phyloP scores from a whole-genome alignment of 2,888 invertebrate species.

The Perizoma flavofasciatum region DNA sequence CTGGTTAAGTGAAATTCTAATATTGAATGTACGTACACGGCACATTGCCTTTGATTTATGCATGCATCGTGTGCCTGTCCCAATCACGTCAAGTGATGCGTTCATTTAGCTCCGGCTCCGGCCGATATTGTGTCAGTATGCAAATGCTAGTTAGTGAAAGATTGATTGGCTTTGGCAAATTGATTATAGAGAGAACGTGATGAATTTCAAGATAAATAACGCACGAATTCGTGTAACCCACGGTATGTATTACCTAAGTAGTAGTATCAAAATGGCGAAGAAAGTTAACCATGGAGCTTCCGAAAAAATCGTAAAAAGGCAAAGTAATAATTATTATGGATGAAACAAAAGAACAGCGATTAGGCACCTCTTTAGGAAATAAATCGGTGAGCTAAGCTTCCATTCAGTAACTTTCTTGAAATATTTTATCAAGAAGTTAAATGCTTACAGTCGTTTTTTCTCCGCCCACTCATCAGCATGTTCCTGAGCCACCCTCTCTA shows the following conservation, averaged over 20 bases:
- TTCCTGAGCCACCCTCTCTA: constrained; percentile 60
- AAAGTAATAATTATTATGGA: no score
- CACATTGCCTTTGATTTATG: constrained; percentile 35
- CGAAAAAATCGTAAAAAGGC: no score
- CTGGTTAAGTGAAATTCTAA: constrained; percentile 7
- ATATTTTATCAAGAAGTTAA: no score
- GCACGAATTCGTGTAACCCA: no score
- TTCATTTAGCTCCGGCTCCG: constrained; percentile 12
- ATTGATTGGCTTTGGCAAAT: constrained; percentile 16
- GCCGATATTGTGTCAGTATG: constrained; percentile 19
- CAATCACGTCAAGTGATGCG: constrained; percentile 31
- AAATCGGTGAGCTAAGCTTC: no score
- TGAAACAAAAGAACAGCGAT: no score
- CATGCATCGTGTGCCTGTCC: constrained; percentile 34
- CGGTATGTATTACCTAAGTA: no score
- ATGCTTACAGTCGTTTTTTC: constrained; percentile 61
- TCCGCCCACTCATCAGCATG: constrained; percentile 71
- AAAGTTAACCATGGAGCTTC: no score
- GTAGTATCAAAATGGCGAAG: no score
- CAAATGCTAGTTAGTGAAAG: constrained; percentile 21
- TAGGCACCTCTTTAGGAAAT: no score
- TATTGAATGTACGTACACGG: constrained; percentile 37
- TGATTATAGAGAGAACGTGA: not conserved
- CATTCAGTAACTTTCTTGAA: no score
- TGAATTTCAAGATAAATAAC: not conserved